Conservation (phyloP, 64 coral and sea anemone species). For the Montipora foliosa region DNA sequence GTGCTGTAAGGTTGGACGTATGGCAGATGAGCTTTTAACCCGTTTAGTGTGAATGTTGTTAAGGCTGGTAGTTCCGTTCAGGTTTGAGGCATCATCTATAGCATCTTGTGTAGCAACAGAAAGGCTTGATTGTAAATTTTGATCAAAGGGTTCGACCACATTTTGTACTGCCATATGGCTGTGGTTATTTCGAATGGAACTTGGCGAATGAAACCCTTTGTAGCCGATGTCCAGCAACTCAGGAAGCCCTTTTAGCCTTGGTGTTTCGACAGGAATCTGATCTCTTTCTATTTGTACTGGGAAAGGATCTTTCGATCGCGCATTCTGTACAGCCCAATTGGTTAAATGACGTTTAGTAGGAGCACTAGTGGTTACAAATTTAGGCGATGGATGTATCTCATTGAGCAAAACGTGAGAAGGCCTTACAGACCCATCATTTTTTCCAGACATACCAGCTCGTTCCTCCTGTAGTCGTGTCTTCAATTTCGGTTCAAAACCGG, state of each 20-base stretch:
- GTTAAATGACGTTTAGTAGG: background rate
- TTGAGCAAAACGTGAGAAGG: background rate
- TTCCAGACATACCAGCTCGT: background rate
- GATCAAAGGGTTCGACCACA: background rate
- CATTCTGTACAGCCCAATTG: background rate
- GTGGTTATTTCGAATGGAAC: background rate
- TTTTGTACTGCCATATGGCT: background rate
- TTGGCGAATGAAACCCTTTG: background rate
- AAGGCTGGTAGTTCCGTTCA: background rate
- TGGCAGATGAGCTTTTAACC: background rate
- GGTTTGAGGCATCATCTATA: background rate
- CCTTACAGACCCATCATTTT: background rate
- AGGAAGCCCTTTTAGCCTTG: slow-evolving; percentile 13
- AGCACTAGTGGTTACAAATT: background rate
- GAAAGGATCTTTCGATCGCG: background rate
- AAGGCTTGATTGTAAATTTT: background rate
- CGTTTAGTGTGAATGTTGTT: background rate
- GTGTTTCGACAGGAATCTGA: background rate
- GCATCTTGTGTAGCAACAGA: background rate
- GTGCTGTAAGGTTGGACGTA: background rate
- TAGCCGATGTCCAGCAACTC: background rate
- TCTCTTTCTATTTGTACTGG: background rate
- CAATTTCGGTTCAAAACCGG: background rate
- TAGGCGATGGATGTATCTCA: background rate
- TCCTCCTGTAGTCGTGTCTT: background rate